Conservation (phyloP, 2,113 vertebrate species). For the Riparia riparia region DNA sequence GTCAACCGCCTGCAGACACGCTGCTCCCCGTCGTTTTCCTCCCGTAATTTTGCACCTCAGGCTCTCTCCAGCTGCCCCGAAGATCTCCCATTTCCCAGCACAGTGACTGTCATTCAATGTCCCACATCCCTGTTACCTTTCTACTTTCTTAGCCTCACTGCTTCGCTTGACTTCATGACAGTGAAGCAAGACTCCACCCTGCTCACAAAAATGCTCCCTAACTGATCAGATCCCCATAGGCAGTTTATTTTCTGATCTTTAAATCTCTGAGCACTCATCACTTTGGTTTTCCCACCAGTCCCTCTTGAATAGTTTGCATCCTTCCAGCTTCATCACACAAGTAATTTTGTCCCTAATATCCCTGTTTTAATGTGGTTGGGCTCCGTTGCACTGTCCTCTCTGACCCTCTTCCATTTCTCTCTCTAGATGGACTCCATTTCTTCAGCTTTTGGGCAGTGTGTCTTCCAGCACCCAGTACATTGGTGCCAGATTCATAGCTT, state of each 20-base stretch:
- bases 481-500: neutral
- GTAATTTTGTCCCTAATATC: neutral
- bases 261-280: neutral
- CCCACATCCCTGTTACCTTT: neutral
- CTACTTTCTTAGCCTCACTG: neutral
- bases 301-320: neutral
- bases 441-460: neutral
- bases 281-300: neutral
- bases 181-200: neutral
- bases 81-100: neutral
- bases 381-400: rapidly evolving
- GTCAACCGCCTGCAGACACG: neutral
- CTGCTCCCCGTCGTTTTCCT: neutral
- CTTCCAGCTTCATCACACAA: neutral
- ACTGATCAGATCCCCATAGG: neutral
- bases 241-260: neutral
- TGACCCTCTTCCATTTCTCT: neutral
- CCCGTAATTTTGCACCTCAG: neutral
- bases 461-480: neutral
- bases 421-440: neutral
- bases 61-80: neutral
- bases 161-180: neutral
- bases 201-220: neutral
- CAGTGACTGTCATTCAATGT: neutral
- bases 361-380: neutral